Evolutionary conservation across 2,888 invertebrate species (phyloP).

Genomic region (Microplitis manilae): DNA sequence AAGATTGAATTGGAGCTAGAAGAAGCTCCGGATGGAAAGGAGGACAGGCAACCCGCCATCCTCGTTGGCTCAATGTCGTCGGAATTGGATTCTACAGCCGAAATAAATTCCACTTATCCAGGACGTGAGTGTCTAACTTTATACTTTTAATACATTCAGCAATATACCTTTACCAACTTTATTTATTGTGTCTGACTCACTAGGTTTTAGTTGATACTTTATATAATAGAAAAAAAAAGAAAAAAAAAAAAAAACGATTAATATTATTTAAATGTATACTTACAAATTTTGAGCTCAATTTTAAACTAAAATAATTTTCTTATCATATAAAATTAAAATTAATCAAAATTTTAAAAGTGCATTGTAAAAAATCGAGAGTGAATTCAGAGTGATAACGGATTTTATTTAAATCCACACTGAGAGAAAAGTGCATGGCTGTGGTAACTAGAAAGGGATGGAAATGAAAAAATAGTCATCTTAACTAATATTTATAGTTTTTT

Average conservation of each 20-base stretch:
- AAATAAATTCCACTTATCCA: conserved; percentile 65
- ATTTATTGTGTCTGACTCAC: conserved; percentile 9
- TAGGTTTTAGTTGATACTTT: not conserved
- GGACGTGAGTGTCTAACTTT: conserved; percentile 54
- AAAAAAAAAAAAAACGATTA: not conserved
- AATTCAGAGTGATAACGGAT: too few relatives aligned
- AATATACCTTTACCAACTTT: conserved; percentile 18
- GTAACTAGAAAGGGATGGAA: too few relatives aligned
- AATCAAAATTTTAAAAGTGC: too few relatives aligned
- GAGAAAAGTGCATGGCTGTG: too few relatives aligned
- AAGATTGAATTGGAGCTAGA: conserved; percentile 65
- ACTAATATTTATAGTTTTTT: too few relatives aligned
- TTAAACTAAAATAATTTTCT: too few relatives aligned
- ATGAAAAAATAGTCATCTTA: too few relatives aligned
- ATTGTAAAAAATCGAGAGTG: too few relatives aligned
- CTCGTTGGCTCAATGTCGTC: conserved; percentile 61
- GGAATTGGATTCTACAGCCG: conserved; percentile 58
- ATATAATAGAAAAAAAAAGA: not conserved
- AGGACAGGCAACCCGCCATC: conserved; percentile 56
- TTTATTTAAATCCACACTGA: too few relatives aligned
- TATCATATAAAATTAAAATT: too few relatives aligned
- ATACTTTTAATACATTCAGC: conserved; percentile 6
- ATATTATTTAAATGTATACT: not conserved
- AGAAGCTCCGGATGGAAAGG: conserved; percentile 60
- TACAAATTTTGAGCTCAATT: too few relatives aligned